Evolutionary conservation across 1,140 invertebrate species (phyloP).

Genomic region (Drosophila bifasciata): DNA sequence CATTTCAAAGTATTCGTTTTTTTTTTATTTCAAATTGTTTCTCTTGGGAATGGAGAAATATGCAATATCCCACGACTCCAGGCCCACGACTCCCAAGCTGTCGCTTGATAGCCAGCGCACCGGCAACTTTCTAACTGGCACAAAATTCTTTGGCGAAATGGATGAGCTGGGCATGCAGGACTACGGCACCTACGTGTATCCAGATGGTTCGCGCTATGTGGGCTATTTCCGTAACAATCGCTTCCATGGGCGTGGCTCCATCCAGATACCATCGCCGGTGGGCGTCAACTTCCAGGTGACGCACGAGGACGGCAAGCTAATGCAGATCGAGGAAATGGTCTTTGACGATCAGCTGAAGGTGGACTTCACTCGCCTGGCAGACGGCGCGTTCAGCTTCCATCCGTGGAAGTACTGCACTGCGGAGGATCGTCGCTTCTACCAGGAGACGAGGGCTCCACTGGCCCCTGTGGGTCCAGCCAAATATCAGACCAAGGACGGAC

Average conservation of each 20-base stretch:
- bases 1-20: no score
- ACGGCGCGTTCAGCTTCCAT: slow-evolving; percentile 11
- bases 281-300: slow-evolving; percentile 43
- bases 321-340: slow-evolving; percentile 39
- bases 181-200: slow-evolving; percentile 51
- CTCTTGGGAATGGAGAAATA: not conserved
- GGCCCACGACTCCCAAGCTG: not conserved
- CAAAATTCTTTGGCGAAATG: slow-evolving; percentile 23
- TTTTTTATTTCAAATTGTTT: not conserved
- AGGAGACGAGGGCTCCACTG: slow-evolving; percentile 8
- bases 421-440: slow-evolving; percentile 49
- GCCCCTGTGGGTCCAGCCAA: slow-evolving; percentile 31
- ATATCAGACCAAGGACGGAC: slow-evolving; percentile 14
- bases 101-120: not conserved
- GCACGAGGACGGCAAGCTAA: slow-evolving; percentile 44
- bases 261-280: slow-evolving; percentile 20
- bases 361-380: slow-evolving; percentile 16
- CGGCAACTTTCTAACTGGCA: slow-evolving; percentile 28
- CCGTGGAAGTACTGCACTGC: slow-evolving; percentile 53
- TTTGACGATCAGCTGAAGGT: slow-evolving; percentile 53
- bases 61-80: no score
- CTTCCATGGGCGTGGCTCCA: slow-evolving; percentile 61
- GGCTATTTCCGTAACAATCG: slow-evolving; percentile 50
- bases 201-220: slow-evolving; percentile 56
- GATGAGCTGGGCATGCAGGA: slow-evolving; percentile 59